A percentile compares a stretch with the other conserved stretches of the same genome.
Conservation (phyloP, 2,888 invertebrate genomes). For the Antheraea assamensis region DNA sequence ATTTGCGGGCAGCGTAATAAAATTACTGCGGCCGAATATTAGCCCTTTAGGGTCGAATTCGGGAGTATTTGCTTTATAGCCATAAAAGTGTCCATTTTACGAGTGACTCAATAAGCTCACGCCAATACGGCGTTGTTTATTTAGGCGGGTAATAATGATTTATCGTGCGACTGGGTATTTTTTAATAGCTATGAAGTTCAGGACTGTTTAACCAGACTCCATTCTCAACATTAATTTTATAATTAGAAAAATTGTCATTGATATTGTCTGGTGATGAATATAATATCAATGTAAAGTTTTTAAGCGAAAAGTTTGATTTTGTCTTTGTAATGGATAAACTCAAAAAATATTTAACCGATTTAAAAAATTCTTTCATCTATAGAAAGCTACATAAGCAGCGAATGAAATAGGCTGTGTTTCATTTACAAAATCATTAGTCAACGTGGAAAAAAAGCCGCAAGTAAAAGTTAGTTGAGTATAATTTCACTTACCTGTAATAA, state of each 20-base stretch:
- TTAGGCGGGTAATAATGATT: constrained; percentile 40
- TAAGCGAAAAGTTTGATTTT: no score
- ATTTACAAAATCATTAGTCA: no score
- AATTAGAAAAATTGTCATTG: not conserved
- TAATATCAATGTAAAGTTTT: no score
- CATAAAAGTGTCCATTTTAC: constrained; percentile 51
- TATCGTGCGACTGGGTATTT: constrained; percentile 4
- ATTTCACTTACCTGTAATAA: no score
- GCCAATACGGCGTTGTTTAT: constrained; percentile 61
- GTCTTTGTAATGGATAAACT: no score
- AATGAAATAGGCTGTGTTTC: no score
- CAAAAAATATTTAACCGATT: no score
- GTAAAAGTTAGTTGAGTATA: no score
- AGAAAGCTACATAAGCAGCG: no score
- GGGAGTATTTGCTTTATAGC: constrained; percentile 20
- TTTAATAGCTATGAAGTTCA: constrained; percentile 1
- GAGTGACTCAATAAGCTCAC: constrained; percentile 56
- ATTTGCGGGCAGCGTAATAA: constrained; percentile 33
- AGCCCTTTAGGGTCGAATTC: constrained; percentile 25
- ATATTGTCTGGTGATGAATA: not conserved
- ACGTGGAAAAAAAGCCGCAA: no score
- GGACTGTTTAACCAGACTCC: not conserved
- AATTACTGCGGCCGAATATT: constrained; percentile 34
- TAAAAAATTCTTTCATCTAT: no score
- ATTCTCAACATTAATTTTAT: not conserved